Evolutionary conservation across 2,113 vertebrate genomes (phyloP).

Genomic region (Mastomys coucha): DNA sequence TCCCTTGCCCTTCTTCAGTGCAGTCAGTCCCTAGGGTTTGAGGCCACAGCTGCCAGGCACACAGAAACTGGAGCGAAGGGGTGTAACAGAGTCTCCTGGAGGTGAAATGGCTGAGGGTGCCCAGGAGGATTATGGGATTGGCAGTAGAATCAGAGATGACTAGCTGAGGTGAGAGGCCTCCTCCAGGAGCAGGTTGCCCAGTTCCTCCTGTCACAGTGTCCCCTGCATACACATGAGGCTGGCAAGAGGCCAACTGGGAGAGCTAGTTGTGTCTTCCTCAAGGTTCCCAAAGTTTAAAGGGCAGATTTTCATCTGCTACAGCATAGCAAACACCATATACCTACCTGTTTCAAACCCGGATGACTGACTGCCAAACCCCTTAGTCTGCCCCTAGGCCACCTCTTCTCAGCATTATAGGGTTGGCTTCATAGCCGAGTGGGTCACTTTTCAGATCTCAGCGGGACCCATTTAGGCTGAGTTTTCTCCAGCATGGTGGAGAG

Average conservation of each 20-base stretch:
- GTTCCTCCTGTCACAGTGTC: background rate
- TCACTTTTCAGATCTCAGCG: background rate
- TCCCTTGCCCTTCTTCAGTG: fast-evolving
- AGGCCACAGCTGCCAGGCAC: background rate
- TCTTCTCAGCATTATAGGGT: background rate
- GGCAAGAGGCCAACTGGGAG: background rate
- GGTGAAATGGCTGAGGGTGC: background rate
- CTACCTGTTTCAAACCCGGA: background rate
- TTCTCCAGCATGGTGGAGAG: background rate
- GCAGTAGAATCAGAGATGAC: background rate
- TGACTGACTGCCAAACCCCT: too few species aligned
- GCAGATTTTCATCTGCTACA: background rate
- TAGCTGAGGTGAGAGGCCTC: background rate
- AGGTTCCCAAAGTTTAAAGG: background rate
- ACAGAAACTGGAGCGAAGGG: fast-evolving
- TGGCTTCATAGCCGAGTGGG: background rate
- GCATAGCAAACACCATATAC: background rate
- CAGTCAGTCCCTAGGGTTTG: background rate
- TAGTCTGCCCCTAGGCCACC: too few species aligned
- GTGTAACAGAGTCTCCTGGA: background rate
- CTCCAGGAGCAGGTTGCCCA: background rate
- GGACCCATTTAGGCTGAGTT: background rate
- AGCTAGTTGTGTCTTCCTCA: background rate
- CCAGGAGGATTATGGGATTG: background rate
- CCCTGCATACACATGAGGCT: too few species aligned